Evolutionary conservation across 1,140 invertebrate genomes (phyloP).

Genomic region (Drosophila ananassae): DNA sequence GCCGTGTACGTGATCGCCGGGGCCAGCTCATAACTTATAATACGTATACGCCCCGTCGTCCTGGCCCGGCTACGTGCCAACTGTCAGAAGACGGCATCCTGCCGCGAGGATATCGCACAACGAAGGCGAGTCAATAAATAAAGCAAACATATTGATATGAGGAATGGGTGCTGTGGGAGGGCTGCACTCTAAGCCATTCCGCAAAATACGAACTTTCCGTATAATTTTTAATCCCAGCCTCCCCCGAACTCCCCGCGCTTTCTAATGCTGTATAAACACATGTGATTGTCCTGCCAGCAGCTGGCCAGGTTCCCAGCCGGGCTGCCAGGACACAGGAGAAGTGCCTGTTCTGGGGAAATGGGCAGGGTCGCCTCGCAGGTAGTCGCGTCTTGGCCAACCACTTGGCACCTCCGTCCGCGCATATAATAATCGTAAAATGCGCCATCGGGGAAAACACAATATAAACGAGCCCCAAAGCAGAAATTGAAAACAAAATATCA

Average conservation of each 20-base stretch:
- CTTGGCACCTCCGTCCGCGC: constrained; percentile 14
- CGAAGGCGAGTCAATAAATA: constrained; percentile 68
- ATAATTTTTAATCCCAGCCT: constrained; percentile 33
- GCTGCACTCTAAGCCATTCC: constrained; percentile 38
- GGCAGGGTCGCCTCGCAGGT: no score
- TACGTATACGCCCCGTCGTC: constrained; percentile 57
- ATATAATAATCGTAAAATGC: constrained; percentile 27
- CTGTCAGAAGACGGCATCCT: constrained; percentile 57
- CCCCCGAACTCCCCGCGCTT: constrained; percentile 1
- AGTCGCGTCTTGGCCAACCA: constrained; percentile 24
- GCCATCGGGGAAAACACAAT: constrained; percentile 22
- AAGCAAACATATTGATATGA: constrained; percentile 53
- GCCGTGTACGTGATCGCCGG: constrained; percentile 65
- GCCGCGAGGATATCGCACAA: constrained; percentile 27
- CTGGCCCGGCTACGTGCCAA: constrained; percentile 60
- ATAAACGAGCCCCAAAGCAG: constrained; percentile 42
- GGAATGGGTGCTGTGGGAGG: constrained; percentile 1
- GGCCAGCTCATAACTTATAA: constrained; percentile 67
- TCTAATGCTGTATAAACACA: constrained; percentile 31
- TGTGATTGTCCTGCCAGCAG: constrained; percentile 17
- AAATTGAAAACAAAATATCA: constrained; percentile 28
- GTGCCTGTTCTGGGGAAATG: no score
- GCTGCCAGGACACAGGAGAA: no score
- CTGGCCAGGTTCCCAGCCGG: constrained; percentile 27
- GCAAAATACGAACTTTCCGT: constrained; percentile 30